Evolutionary conservation across 2,113 vertebrate species (phyloP).

Genomic region (Lasiurus cinereus): DNA sequence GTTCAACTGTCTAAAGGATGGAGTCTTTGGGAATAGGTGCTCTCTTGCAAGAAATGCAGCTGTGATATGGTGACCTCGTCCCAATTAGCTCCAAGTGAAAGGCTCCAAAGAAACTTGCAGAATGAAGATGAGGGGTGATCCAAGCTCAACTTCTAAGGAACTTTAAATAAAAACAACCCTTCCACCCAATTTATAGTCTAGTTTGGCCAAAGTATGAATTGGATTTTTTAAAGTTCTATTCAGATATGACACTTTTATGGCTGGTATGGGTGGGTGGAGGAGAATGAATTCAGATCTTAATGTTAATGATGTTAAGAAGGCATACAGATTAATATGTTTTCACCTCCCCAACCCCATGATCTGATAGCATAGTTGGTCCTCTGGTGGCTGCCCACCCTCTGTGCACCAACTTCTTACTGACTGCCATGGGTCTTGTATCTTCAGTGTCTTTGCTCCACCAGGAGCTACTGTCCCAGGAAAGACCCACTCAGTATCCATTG

Average conservation of each 20-base stretch:
- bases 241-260: neutral
- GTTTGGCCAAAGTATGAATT: neutral
- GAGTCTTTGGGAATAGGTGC: neutral
- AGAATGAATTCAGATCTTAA: neutral
- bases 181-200: neutral
- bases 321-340: neutral
- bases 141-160: neutral
- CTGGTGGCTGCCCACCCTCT: fast-evolving
- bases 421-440: neutral
- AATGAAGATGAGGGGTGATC: neutral
- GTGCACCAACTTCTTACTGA: neutral
- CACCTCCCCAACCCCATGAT: neutral
- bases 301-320: neutral
- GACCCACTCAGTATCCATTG: neutral
- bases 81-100: neutral
- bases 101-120: neutral
- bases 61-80: neutral
- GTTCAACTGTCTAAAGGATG: neutral
- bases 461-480: neutral
- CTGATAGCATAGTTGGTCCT: fast-evolving
- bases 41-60: neutral
- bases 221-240: neutral
- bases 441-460: neutral
- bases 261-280: neutral
- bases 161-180: neutral